Percentiles rank a stretch among this genome's conserved stretches.
phyloP scores from a whole-genome alignment of 1,140 invertebrate species.

The Atta cephalotes region DNA sequence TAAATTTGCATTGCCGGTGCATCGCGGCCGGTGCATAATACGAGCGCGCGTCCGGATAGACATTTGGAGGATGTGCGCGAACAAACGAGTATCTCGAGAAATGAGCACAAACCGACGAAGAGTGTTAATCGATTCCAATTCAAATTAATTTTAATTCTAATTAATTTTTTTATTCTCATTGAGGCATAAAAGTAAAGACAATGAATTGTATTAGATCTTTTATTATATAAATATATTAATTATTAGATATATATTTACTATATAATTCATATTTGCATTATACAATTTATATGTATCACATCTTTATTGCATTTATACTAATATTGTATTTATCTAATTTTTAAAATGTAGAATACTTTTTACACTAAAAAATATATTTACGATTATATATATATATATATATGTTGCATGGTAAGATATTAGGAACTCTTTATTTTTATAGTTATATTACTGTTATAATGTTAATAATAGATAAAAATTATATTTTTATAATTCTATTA shows the following conservation, averaged over 20 bases:
- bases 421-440: too few species aligned
- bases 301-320: background rate
- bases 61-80: slow-evolving; percentile 6
- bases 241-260: background rate
- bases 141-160: background rate
- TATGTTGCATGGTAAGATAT: too few species aligned
- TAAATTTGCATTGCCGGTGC: slow-evolving; percentile 80
- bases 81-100: background rate
- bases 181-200: background rate
- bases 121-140: background rate
- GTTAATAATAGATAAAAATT: background rate
- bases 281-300: background rate
- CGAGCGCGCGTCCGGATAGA: slow-evolving; percentile 31
- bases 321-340: background rate
- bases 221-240: background rate
- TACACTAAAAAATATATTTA: too few species aligned
- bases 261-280: background rate
- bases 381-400: too few species aligned
- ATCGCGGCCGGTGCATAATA: slow-evolving; percentile 55
- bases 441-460: too few species aligned
- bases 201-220: background rate
- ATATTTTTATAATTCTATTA: too few species aligned
- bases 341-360: too few species aligned
- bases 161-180: background rate
- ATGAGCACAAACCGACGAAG: background rate